Conservation (phyloP, 2,113 vertebrate species). For the Mesembrinibis cayennensis region DNA sequence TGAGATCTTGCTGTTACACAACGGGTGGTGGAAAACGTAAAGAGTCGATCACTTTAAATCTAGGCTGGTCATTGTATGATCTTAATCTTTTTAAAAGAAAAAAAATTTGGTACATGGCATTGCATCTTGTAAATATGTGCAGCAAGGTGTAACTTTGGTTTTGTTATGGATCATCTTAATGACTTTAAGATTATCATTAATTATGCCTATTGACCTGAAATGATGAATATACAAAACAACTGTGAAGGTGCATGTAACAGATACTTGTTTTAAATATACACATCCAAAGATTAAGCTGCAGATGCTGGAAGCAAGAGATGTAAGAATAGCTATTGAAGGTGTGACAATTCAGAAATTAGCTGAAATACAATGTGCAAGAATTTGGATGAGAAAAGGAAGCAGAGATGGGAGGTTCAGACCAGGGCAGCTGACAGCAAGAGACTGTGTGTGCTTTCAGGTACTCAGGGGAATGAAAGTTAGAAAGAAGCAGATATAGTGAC, state of each 20-base stretch:
- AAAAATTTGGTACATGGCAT: background rate
- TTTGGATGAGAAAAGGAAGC: background rate
- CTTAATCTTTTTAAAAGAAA: background rate
- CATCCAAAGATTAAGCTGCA: background rate
- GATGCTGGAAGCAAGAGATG: background rate
- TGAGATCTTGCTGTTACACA: background rate
- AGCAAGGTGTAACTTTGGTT: background rate
- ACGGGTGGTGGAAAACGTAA: background rate
- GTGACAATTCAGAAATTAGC: background rate
- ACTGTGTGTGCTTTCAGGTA: background rate
- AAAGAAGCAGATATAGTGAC: background rate
- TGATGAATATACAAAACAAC: background rate
- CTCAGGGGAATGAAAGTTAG: background rate
- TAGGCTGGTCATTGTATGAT: background rate
- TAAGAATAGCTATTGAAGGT: background rate
- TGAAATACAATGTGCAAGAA: background rate
- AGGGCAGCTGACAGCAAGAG: background rate
- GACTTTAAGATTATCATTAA: background rate
- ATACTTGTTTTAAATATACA: background rate
- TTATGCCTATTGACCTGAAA: background rate
- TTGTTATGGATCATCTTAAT: background rate
- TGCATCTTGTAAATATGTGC: background rate
- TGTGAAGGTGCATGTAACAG: background rate
- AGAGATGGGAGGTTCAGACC: background rate
- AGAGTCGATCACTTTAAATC: fast-evolving